phyloP scores from a whole-genome alignment of 2,113 vertebrate species.

The Rhinopomastus cyanomelas region DNA sequence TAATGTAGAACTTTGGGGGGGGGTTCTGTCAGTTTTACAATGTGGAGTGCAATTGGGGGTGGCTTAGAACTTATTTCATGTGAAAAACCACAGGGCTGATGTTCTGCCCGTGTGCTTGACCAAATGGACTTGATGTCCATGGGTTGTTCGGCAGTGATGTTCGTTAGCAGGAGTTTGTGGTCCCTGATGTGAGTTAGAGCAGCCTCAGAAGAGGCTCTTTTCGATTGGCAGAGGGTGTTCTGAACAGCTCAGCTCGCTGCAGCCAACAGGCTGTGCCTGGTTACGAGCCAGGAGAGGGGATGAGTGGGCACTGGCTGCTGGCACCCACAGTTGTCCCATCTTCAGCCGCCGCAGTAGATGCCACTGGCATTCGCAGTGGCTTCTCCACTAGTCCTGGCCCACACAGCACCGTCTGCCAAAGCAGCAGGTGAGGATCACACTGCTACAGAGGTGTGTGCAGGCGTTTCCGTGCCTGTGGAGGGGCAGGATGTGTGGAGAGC shows the following conservation, averaged over 20 bases:
- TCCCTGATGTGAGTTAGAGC: neutral
- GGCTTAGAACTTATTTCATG: neutral
- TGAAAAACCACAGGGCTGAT: neutral
- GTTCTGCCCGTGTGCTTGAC: rapidly evolving
- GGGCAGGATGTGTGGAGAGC: neutral
- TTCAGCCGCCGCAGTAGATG: neutral
- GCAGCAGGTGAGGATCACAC: rapidly evolving
- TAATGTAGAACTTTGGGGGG: neutral
- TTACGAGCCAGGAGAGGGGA: rapidly evolving
- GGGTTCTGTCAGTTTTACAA: neutral
- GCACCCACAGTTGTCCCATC: neutral
- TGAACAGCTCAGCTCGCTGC: neutral
- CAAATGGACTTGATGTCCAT: neutral
- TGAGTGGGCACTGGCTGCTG: rapidly evolving
- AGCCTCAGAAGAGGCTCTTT: neutral
- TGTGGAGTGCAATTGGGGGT: neutral
- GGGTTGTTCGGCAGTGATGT: neutral
- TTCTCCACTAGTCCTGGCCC: neutral
- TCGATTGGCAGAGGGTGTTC: neutral
- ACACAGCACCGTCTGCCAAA: neutral
- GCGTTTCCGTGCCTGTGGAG: rapidly evolving
- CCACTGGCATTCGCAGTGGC: rapidly evolving
- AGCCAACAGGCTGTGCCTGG: neutral
- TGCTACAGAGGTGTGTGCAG: neutral
- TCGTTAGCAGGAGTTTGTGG: neutral